Base-by-base conservation (phyloP, 53 echinoderm and acorn worm species). In the Hippasteria phrygiana region DNA sequence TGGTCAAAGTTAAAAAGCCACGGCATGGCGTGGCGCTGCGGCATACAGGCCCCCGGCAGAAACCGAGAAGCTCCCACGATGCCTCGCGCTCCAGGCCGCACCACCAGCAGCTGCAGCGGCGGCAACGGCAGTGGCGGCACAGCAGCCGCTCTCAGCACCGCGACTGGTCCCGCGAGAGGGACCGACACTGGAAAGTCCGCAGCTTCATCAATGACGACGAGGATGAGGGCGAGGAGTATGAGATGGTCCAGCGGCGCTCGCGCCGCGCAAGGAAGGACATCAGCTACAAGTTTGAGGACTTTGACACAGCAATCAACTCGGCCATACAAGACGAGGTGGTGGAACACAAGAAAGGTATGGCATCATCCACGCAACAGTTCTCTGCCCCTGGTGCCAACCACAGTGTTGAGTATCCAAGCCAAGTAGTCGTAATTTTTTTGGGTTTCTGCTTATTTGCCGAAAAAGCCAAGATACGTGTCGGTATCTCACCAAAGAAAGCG, bases 271-370 rank as follows among this genome's bases (percentile, higher is more conserved):
- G 90, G 26, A 94, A 92, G 66, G 89, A 93, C 4, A 94, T 98
- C 72, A 96, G 91, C 88, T 98, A 98, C 74, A 95, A 94, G 53
- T 98, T 98, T 94, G 96, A 98, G 33, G 98, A 98, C 45, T 98
- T 94, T 90, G 98, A 98, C 62, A 33, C 94, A 9, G 95, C 95
- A 34, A 98, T 98, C 69, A 93, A 96, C 53, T 93, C 98, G 5
- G 98, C 98, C 34, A 98, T 98, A 36, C 59, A 83, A 54, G 95
- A 98, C 0, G 95, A 98, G 67, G 94, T 95, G n/a, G 94, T 87
- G 53, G 94, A 95, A 71, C 92, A 94, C 47, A 92, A 93, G 40
- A 95, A 94, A 98, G 92, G 95, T 98, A 31, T 66, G 26, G 26
- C 26, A 59, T 24, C 59, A 59, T n/a, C n/a, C n/a, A n/a, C n/a